phyloP scores from a whole-genome alignment of 2,888 invertebrate genomes.

The Eustalomyia histrio region DNA sequence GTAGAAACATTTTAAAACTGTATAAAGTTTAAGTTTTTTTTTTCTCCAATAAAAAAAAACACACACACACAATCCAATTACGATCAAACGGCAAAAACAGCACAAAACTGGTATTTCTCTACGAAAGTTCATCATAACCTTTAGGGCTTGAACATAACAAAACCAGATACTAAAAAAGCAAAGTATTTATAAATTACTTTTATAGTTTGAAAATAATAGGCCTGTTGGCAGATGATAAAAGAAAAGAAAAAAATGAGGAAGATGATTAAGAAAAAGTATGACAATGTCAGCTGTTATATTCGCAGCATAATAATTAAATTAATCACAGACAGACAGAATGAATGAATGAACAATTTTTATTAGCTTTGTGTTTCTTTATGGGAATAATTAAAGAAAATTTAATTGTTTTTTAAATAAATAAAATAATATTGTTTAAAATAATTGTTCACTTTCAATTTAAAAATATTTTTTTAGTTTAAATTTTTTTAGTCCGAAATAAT shows the following conservation, averaged over 20 bases:
- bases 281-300: conserved; percentile 1
- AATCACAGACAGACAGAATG: not conserved
- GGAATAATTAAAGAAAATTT: no score
- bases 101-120: not conserved
- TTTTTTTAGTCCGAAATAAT: no score
- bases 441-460: no score
- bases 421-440: no score
- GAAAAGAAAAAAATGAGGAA: not conserved
- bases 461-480: no score
- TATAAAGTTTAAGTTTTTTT: not conserved
- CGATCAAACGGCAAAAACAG: not conserved
- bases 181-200: conserved; percentile 3
- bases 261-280: not conserved
- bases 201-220: not conserved
- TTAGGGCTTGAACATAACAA: not conserved
- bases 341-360: not conserved
- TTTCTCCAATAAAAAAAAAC: not conserved
- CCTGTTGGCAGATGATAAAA: not conserved
- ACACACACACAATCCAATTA: not conserved
- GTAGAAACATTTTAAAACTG: not conserved
- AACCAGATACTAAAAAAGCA: conserved; percentile 13
- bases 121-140: conserved; percentile 4
- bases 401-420: no score
- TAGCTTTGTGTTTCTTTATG: not conserved
- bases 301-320: not conserved